Evolutionary conservation across 2,797 vertebrate species (phyloP), one percentile per base, ranked within the genome.

Genomic region (Neosilurus hyrtlii): DNA sequence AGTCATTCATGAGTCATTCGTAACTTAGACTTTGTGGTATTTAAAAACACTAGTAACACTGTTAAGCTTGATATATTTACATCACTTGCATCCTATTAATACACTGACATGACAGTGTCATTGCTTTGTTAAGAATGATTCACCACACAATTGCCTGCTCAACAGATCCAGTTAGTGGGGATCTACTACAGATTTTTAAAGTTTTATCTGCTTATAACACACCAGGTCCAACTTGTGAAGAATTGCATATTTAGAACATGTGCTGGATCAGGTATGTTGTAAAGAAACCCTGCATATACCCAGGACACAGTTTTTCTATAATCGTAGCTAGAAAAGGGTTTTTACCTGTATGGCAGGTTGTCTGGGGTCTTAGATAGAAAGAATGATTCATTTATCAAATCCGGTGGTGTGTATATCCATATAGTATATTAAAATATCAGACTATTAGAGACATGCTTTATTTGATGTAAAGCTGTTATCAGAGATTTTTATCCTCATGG

Each of bases 361-460:
- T 10, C 8, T 6, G 49, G 56, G 26, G 30, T 49, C 56, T 56
- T 76, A 26, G 24, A 70, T 54, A 2, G 9, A 62, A 51, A 68
- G 49, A n/a, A 35, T 26, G 77, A 57, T 63, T 73, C 10, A 16
- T 73, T 83, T 73, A 56, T 72, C 66, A 54, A 37, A 62, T 52
- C 68, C 11, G 15, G 3, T 67, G 20, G 54, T 56, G 51, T 65
- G 37, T 1, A 59, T 8, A 43, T 62, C 59, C 51, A 57, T 73
- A 73, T 66, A 22, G 57, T 56, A 35, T 66, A 15, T 66, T 56
- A 35, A 37, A 80, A 51, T 80, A 71, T 73, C 49, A 65, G 24
- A 79, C 57, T 24, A 15, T 57, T n/a, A 74, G 16, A 72, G 35
- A 67, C 12, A 16, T 83, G 24, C 1, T 18, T 62, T 9, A 49